These are phyloP conservation scores for Meloe dianella DNA, from an alignment of 2,888 invertebrate genomes.

Conservation along the genomic window DNA sequence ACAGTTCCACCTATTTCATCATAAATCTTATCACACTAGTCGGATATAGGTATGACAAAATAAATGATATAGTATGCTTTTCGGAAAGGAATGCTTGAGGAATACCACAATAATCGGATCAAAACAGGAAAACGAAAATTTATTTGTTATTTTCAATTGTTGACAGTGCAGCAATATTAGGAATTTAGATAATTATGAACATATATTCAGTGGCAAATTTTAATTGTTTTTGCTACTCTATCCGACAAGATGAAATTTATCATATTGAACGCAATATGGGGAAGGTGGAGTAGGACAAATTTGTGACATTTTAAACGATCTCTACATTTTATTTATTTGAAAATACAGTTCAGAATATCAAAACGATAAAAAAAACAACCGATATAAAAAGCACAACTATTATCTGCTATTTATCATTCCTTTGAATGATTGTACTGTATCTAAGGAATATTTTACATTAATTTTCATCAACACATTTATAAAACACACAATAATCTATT, in stretches of 20 bases:
- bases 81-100: neutral
- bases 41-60: constrained; percentile 6
- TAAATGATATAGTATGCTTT: constrained; percentile 11
- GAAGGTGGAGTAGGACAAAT: constrained; percentile 27
- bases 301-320: constrained; percentile 27
- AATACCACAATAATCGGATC: neutral
- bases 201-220: constrained; percentile 35
- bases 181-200: constrained; percentile 34
- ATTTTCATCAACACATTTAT: too few relatives aligned
- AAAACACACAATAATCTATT: too few relatives aligned
- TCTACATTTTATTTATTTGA: constrained; percentile 29
- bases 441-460: too few relatives aligned
- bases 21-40: constrained; percentile 5
- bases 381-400: too few relatives aligned
- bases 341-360: constrained; percentile 10
- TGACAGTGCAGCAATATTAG: neutral
- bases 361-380: constrained; percentile 7
- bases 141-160: constrained; percentile 27
- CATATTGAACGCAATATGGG: neutral
- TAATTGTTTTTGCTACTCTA: constrained; percentile 32
- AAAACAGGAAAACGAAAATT: constrained; percentile 33
- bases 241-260: neutral
- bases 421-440: too few relatives aligned
- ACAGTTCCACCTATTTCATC: neutral
- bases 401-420: too few relatives aligned